Conservation (phyloP, 2,113 vertebrate genomes). For the Haemorhous mexicanus region DNA sequence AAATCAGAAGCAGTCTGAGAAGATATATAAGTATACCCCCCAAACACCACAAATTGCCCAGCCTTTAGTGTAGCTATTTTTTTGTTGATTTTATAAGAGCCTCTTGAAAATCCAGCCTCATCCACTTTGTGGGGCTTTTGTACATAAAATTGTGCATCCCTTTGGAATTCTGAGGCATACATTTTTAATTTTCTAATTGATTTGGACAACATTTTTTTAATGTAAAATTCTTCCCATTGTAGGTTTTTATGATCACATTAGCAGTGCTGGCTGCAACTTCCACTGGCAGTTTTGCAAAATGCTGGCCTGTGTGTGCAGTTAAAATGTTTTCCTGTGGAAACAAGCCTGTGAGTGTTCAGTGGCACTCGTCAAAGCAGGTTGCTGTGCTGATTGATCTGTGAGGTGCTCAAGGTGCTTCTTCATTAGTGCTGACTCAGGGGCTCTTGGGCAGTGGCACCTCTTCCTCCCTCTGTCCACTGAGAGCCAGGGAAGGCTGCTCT, state of each 20-base stretch:
- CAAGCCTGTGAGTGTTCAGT: not conserved
- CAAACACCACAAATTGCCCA: not conserved
- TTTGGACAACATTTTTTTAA: not conserved
- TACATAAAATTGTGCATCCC: not conserved
- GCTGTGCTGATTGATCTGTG: not conserved
- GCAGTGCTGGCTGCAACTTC: not conserved
- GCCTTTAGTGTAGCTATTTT: not conserved
- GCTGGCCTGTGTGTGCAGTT: rapidly evolving
- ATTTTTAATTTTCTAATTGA: not conserved
- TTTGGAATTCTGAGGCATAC: not conserved
- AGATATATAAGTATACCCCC: not conserved
- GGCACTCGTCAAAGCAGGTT: not conserved
- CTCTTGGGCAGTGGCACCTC: rapidly evolving
- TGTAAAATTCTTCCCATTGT: not conserved
- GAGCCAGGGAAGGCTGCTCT: rapidly evolving
- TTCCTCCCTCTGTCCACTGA: not conserved
- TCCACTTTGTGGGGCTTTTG: not conserved
- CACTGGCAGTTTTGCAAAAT: not conserved
- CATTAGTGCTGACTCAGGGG: not conserved
- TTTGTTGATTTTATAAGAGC: not conserved
- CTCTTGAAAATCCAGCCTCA: not conserved
- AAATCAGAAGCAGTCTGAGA: not conserved
- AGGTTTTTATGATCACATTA: not conserved
- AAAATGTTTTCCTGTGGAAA: not conserved
- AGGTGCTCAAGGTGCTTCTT: not conserved